Conservation (phyloP, 2,113 vertebrate genomes). For the Condylura cristata region DNA sequence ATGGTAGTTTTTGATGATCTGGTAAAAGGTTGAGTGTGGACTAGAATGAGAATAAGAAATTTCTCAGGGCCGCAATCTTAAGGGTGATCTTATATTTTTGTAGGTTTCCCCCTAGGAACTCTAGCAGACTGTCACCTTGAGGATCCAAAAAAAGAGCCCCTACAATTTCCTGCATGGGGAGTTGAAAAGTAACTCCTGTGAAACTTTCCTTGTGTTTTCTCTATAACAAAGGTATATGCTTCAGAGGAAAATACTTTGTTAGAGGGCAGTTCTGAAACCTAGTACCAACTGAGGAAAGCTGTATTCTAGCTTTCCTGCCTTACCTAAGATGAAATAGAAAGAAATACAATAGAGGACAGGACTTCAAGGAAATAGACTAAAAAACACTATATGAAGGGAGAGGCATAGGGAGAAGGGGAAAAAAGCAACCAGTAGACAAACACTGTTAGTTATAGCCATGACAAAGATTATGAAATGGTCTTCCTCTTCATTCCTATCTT, state of each 20-base stretch:
- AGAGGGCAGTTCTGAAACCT: not conserved
- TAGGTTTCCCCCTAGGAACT: not conserved
- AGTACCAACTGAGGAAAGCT: not conserved
- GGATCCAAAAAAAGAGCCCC: not conserved
- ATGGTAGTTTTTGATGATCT: too few species aligned
- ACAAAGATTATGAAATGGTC: not conserved
- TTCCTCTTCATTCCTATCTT: not conserved
- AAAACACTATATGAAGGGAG: not conserved
- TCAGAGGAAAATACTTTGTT: not conserved
- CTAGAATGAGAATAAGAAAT: not conserved
- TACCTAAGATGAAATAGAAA: not conserved
- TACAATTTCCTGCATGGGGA: too few species aligned
- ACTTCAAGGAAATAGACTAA: not conserved
- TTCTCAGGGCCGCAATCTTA: not conserved
- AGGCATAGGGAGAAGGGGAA: not conserved
- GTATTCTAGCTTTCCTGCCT: not conserved
- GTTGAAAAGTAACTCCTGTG: too few species aligned
- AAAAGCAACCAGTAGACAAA: not conserved
- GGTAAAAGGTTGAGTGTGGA: too few species aligned
- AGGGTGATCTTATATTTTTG: not conserved
- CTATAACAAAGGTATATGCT: not conserved
- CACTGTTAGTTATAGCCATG: not conserved
- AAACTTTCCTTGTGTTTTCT: too few species aligned
- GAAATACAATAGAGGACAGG: not conserved
- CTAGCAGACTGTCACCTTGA: not conserved